Evolutionary conservation across 2,888 invertebrate species (phyloP).

Genomic region (Flabesymbios commensalis): DNA sequence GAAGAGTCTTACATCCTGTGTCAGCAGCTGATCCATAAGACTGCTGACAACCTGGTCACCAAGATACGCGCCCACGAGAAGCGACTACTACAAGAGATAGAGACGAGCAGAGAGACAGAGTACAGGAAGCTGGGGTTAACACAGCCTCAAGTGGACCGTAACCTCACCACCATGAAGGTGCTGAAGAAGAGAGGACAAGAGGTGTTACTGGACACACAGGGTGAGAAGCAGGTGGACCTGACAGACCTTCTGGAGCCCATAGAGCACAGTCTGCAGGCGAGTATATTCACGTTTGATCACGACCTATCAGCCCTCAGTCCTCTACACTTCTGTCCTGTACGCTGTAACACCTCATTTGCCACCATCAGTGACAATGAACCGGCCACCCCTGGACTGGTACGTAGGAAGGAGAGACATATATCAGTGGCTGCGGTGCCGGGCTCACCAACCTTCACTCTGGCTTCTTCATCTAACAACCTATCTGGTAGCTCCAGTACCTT

Average conservation of each 20-base stretch:
- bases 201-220: neutral
- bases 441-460: no score
- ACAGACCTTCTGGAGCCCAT: no score
- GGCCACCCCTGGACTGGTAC: neutral
- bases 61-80: slow-evolving; percentile 15
- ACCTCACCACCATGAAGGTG: neutral
- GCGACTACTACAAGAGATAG: slow-evolving; percentile 18
- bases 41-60: slow-evolving; percentile 5
- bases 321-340: slow-evolving; percentile 12
- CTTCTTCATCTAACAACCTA: no score
- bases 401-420: no score
- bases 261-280: no score
- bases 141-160: neutral
- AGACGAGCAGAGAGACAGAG: neutral
- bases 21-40: neutral
- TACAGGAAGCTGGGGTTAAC: neutral
- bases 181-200: neutral
- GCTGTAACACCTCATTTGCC: slow-evolving; percentile 29
- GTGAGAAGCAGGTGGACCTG: neutral
- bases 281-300: no score
- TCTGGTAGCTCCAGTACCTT: no score
- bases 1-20: no score
- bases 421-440: no score
- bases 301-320: neutral
- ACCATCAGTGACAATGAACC: no score